These are phyloP conservation scores for Rhynchotus rufescens DNA, from an alignment of 2,797 vertebrate genomes.

Conservation along the genomic window DNA sequence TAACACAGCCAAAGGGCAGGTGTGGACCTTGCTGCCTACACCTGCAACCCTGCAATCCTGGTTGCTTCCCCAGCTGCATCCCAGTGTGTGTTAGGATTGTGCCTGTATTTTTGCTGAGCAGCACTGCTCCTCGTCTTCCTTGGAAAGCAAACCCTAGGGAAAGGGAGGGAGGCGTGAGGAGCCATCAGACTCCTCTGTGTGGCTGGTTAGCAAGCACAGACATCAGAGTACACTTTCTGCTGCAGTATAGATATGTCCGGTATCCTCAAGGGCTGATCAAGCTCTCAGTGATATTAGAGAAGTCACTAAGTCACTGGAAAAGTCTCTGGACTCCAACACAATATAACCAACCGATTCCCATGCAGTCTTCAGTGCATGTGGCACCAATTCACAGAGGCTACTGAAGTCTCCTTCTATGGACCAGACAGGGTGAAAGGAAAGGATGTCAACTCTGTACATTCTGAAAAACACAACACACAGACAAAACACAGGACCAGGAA, in stretches of 20 bases:
- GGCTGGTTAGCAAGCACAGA: not conserved
- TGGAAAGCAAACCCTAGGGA: not conserved
- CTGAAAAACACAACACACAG: not conserved
- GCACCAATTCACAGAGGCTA: not conserved
- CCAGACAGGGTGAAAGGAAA: not conserved
- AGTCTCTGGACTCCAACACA: not conserved
- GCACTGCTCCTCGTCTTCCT: not conserved
- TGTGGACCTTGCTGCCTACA: not conserved
- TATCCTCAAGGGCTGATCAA: not conserved
- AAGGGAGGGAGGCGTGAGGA: not conserved
- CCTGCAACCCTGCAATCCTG: not conserved
- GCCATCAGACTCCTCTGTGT: not conserved
- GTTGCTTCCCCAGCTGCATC: not conserved
- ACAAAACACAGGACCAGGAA: not conserved
- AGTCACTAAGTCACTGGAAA: not conserved
- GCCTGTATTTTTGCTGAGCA: not conserved
- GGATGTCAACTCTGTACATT: not conserved
- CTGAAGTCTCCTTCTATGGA: not conserved
- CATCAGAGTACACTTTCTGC: not conserved
- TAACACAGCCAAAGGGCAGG: not conserved
- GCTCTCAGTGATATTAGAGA: not conserved
- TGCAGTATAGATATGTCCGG: not conserved
- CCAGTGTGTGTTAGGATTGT: not conserved
- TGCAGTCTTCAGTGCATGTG: not conserved
- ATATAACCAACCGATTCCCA: not conserved